Base-by-base conservation (phyloP, 2,113 vertebrate species). In the Engraulis encrasicolus region DNA sequence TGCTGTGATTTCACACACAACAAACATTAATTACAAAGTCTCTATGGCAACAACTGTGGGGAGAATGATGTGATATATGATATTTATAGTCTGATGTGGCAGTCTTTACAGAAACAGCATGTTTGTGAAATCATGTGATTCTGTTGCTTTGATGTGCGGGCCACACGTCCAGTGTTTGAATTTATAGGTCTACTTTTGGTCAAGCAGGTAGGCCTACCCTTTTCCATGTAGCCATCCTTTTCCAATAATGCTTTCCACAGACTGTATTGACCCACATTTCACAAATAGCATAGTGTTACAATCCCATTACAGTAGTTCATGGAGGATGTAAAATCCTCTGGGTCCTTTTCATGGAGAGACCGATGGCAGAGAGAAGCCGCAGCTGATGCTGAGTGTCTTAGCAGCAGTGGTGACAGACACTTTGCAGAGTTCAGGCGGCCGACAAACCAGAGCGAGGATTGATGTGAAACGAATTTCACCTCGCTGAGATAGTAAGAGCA, bases 261-360 rank as follows among this genome's bases (percentile, higher is more conserved):
- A 71, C 27, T 71, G 23, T 34, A 71, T 34, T 71, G 61, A 14
- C 61, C 61, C 61, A 71, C 61, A 71, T 71, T 71, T 71, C 61
- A 17, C 50, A 34, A 58, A 18, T 50, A 7, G 23, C 52, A 50
- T 45, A 17, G 77, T 71, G 58, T 78, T 74, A 78, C 74, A 78
- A 61, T 85, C 80, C 82, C 23, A 61, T 34, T 61, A 20, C 23
- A 78, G 27, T 31, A 71, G 31, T 71, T 34, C 27, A 71, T 14
- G 27, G 31, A 71, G 31, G 61, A 71, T 12, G 61, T 17, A 2
- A 45, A 45, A 5, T 9, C 40, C 9, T 45, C 9, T 45, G 40
- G 40, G 40, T 45, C 40, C 40, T 45, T 45, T 45, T 45, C 40
- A 45, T 45, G n/a, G n/a, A 45, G 40, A 45, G 40, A 5, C 27